Conservation (phyloP, 2,888 invertebrate genomes). For the Tanytarsus gracilentus region DNA sequence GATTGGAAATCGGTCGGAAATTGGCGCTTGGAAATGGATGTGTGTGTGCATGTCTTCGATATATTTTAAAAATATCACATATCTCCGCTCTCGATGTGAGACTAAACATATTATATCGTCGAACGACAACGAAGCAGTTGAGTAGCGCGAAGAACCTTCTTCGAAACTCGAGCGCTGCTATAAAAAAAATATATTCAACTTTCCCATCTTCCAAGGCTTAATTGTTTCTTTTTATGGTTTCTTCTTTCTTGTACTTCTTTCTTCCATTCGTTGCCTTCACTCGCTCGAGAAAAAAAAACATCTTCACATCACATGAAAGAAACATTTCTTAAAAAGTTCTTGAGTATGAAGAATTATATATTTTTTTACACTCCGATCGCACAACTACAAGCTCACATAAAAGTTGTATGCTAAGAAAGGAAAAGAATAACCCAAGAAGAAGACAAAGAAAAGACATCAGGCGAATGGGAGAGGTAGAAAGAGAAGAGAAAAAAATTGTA, state of each 20-base stretch:
- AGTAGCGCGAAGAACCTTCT: constrained; percentile 6
- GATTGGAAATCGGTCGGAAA: constrained; percentile 9
- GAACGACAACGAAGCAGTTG: background rate
- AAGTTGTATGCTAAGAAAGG: too few relatives aligned
- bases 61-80: background rate
- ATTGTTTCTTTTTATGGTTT: constrained; percentile 15
- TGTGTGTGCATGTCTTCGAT: too few relatives aligned
- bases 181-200: constrained; percentile 20
- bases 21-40: constrained; percentile 23
- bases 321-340: background rate
- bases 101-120: background rate
- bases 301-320: constrained; percentile 23
- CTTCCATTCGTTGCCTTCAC: background rate
- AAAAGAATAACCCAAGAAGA: too few relatives aligned
- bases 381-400: too few relatives aligned
- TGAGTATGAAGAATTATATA: background rate
- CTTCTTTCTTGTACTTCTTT: constrained; percentile 4
- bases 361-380: too few relatives aligned
- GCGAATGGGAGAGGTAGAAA: too few relatives aligned
- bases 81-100: background rate
- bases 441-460: too few relatives aligned
- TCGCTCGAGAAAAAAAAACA: constrained; percentile 15
- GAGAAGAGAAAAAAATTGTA: too few relatives aligned
- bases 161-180: background rate
- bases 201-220: constrained; percentile 23